Percentiles rank a stretch among this genome's conserved stretches.
Evolutionary conservation across 1,140 invertebrate genomes (phyloP).

Genomic region (Drosophila seguyi): DNA sequence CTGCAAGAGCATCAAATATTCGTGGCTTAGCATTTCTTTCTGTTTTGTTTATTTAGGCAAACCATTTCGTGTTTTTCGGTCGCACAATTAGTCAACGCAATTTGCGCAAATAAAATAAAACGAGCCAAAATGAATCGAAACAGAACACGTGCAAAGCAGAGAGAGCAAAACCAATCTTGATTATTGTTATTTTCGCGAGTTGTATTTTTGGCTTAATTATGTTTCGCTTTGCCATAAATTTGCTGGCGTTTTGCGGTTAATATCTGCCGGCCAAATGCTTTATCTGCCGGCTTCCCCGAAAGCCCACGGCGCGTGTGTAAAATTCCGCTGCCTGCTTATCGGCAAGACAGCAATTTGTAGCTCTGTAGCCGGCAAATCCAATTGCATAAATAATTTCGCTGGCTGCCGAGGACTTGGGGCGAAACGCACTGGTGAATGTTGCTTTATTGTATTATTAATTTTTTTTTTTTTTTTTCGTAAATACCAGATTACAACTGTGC

Average conservation of each 20-base stretch:
- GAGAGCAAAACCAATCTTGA: constrained; percentile 55
- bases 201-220: constrained; percentile 72
- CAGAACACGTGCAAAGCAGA: constrained; percentile 19
- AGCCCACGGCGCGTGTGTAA: constrained; percentile 46
- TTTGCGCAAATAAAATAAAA: constrained; percentile 59
- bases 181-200: constrained; percentile 54
- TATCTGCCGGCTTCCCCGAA: constrained; percentile 32
- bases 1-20: constrained; percentile 16
- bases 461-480: constrained; percentile 47
- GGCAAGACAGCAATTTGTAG: constrained; percentile 67
- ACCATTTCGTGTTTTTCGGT: constrained; percentile 46
- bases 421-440: constrained; percentile 46
- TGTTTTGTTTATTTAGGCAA: constrained; percentile 43
- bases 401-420: constrained; percentile 20
- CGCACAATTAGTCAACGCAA: constrained; percentile 70
- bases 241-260: constrained; percentile 55
- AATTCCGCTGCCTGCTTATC: constrained; percentile 65
- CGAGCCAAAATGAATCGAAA: constrained; percentile 31
- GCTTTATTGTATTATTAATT: constrained; percentile 73
- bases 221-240: constrained; percentile 68
- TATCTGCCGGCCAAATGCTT: constrained; percentile 59
- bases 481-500: constrained; percentile 79
- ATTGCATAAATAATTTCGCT: constrained; percentile 75
- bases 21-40: neutral
- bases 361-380: constrained; percentile 62